Evolutionary conservation across 1,140 invertebrate genomes (phyloP).

Genomic region (Ericerus pela): DNA sequence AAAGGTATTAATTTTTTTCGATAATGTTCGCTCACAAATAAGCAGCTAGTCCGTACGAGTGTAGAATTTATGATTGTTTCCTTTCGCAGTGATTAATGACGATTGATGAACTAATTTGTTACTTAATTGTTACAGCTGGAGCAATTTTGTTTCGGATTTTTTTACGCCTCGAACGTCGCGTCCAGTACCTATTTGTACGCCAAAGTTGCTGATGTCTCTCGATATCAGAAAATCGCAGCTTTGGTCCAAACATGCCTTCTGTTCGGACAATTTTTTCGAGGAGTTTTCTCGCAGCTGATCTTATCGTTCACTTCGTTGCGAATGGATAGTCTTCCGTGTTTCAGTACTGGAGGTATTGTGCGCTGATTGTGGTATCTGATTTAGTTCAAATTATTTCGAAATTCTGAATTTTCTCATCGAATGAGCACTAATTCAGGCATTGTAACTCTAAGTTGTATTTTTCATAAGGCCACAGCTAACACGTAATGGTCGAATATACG

Average conservation of each 20-base stretch:
- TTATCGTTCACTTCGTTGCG: slow-evolving; percentile 10
- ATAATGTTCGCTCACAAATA: too few relatives aligned
- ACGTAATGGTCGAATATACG: too few relatives aligned
- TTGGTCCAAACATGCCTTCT: slow-evolving; percentile 18
- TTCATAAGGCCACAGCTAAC: too few relatives aligned
- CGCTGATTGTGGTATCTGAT: too few relatives aligned
- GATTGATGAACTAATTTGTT: neutral
- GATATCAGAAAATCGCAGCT: slow-evolving; percentile 63
- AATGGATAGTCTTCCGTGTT: slow-evolving; percentile 12
- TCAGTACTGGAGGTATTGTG: slow-evolving; percentile 17
- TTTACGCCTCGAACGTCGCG: slow-evolving; percentile 75
- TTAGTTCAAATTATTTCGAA: too few relatives aligned
- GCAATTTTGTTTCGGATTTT: slow-evolving; percentile 57
- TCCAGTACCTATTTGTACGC: slow-evolving; percentile 90
- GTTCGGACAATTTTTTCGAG: slow-evolving; percentile 16
- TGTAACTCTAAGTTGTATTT: too few relatives aligned
- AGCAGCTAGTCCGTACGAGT: too few relatives aligned
- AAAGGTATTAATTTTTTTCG: too few relatives aligned
- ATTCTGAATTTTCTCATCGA: too few relatives aligned
- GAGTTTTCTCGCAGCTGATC: slow-evolving; percentile 15
- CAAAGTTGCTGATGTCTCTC: slow-evolving; percentile 52
- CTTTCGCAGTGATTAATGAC: too few relatives aligned
- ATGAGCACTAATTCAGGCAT: too few relatives aligned
- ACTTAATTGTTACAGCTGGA: slow-evolving; percentile 30
- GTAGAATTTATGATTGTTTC: too few relatives aligned